Base-by-base conservation (phyloP, 2,113 vertebrate genomes). In the Aythya baeri region DNA sequence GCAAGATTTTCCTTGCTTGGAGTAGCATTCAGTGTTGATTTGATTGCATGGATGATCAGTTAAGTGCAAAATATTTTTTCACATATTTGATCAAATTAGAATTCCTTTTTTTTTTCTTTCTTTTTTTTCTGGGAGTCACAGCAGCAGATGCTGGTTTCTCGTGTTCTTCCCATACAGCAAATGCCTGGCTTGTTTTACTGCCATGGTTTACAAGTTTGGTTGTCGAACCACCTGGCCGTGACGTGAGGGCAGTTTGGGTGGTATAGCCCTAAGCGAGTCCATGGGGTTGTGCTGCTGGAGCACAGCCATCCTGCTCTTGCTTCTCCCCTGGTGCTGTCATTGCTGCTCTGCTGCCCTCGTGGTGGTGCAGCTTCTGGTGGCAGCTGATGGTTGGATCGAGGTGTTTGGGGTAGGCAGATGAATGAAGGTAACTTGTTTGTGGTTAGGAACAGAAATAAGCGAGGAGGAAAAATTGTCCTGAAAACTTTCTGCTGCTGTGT, bases 241-340 rank as follows among this genome's bases (percentile, higher is more conserved):
- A 70, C 90, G 76, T 76, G 83, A 86, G 93, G 94, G 96, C 83
- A 65, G 26, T 84, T 38, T 38, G 88, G 89, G 68, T 32, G 68
- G 46, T 68, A 11, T 31, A 63, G 89, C 87, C 93, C 85, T 83
- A 73, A 88, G 75, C 63, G 57, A 71, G 90, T 91, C 79, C 86
- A 90, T 6, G 80, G 94, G 88, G 83, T 83, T 58, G 44, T 91
- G 88, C 68, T 77, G 80, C 88, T 86, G 52, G 66, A 88, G 86
- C 83, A 94, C 73, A 81, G 83, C 77, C 3, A 0, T 83, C 25
- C 73, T 6, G 7, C n/a, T 76, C 65, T 31, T 58, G 79, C 50
- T 74, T 44, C 79, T 94, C 83, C 54, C 27, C 80, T 86, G 52
- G 86, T 41, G 65, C 95, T 91, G 83, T 93, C 74, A 36, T 0